phyloP scores from a whole-genome alignment of 2,113 vertebrate genomes.

The Anseranas semipalmata region DNA sequence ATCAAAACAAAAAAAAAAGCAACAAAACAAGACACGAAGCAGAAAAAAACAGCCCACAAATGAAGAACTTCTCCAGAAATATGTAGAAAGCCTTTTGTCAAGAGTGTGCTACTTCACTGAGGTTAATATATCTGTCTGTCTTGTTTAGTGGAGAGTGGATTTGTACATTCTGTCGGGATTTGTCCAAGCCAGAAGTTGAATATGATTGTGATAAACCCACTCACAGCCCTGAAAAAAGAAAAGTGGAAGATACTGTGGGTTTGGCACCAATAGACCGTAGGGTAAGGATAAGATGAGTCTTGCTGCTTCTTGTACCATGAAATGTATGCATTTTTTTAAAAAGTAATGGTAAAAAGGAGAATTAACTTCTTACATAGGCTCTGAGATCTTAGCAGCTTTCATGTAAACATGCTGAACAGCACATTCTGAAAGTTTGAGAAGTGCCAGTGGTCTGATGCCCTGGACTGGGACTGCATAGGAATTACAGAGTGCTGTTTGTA shows the following conservation, averaged over 20 bases:
- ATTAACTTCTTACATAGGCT: background rate
- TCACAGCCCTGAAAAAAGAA: constrained; percentile 76
- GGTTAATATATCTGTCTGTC: background rate
- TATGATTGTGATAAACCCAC: constrained; percentile 81
- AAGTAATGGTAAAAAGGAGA: background rate
- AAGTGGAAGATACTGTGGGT: constrained; percentile 61
- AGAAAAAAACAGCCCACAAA: background rate
- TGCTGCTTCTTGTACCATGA: background rate
- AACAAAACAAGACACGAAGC: background rate
- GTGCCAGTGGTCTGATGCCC: background rate
- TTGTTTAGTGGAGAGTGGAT: constrained; percentile 82
- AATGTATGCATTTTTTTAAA: background rate
- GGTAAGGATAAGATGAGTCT: constrained; percentile 63
- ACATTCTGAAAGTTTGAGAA: background rate
- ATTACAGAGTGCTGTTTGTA: background rate
- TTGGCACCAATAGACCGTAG: constrained; percentile 79
- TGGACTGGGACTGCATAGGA: background rate
- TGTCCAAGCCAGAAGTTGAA: constrained; percentile 83
- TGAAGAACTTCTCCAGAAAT: background rate
- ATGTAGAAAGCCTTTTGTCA: background rate
- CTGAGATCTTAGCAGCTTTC: background rate
- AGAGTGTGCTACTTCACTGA: background rate
- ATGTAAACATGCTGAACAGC: background rate
- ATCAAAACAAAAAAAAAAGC: background rate
- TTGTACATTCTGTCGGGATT: constrained; percentile 84